These are phyloP conservation scores for Pluvialis apricaria DNA, from an alignment of 2,113 vertebrate species.

Conservation along the genomic window DNA sequence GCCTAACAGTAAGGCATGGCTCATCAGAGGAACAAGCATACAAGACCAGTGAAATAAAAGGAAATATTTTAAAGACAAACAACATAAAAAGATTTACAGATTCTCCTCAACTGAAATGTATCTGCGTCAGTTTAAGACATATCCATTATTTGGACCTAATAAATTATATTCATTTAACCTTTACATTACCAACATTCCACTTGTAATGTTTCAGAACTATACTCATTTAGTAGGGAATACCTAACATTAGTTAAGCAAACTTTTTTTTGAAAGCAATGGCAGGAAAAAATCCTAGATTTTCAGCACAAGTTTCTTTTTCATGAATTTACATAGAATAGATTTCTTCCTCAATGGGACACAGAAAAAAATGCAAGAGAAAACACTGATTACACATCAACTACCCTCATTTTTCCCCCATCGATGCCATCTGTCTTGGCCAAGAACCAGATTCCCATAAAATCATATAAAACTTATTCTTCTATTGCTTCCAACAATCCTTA, in stretches of 20 bases:
- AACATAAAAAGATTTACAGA: neutral
- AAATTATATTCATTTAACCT: neutral
- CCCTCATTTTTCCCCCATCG: rapidly evolving
- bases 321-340: neutral
- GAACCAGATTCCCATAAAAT: neutral
- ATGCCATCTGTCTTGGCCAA: neutral
- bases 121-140: neutral
- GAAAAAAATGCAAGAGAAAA: neutral
- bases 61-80: neutral
- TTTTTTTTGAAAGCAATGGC: neutral
- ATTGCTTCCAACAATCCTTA: neutral
- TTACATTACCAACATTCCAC: neutral
- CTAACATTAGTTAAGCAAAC: neutral
- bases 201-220: neutral
- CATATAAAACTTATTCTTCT: neutral
- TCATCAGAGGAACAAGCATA: neutral
- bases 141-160: neutral
- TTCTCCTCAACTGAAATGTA: neutral
- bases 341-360: neutral
- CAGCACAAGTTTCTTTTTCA: neutral
- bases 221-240: neutral
- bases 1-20: neutral
- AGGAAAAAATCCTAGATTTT: neutral
- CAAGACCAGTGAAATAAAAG: neutral
- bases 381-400: neutral